phyloP scores from a whole-genome alignment of 2,888 invertebrate species.

The Branchinecta sandiegonensis region DNA sequence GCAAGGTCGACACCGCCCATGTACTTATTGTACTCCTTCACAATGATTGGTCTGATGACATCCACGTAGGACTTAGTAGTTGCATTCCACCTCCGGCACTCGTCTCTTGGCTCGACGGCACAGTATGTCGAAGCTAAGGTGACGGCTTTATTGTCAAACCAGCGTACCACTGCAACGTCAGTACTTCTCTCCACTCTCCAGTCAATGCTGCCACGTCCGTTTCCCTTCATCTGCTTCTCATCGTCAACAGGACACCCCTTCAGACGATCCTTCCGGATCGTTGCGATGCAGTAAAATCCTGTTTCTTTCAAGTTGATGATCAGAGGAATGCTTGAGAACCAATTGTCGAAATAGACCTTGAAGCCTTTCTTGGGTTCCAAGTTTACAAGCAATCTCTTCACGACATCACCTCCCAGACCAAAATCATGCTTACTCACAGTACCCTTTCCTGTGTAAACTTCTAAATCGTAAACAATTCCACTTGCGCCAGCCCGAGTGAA shows the following conservation, averaged over 20 bases:
- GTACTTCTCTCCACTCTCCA: too few species aligned
- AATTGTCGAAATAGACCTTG: constrained; percentile 1
- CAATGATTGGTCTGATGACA: too few species aligned
- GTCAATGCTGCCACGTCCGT: constrained; percentile 25
- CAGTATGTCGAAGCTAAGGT: too few species aligned
- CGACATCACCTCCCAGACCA: constrained; percentile 5
- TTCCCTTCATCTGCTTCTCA: constrained; percentile 30
- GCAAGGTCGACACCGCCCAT: too few species aligned
- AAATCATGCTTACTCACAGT: constrained; percentile 21
- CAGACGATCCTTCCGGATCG: constrained; percentile 31
- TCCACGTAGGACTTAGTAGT: too few species aligned
- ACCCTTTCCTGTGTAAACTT: constrained; percentile 31
- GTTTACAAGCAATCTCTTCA: neutral
- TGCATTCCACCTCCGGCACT: too few species aligned
- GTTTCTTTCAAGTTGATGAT: constrained; percentile 24
- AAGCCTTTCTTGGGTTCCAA: neutral
- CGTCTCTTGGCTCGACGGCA: too few species aligned
- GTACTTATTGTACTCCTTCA: too few species aligned
- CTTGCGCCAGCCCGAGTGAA: constrained; percentile 1
- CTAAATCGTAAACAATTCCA: constrained; percentile 30
- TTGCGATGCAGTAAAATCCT: constrained; percentile 31
- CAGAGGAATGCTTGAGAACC: neutral
- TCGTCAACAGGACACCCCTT: constrained; percentile 31
- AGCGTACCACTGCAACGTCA: too few species aligned
- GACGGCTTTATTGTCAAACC: too few species aligned